A percentile compares a stretch with the other conserved stretches of the same genome.
These are phyloP conservation scores for Pheosia gnoma DNA, from an alignment of 2,888 invertebrate genomes.

Conservation along the genomic window DNA sequence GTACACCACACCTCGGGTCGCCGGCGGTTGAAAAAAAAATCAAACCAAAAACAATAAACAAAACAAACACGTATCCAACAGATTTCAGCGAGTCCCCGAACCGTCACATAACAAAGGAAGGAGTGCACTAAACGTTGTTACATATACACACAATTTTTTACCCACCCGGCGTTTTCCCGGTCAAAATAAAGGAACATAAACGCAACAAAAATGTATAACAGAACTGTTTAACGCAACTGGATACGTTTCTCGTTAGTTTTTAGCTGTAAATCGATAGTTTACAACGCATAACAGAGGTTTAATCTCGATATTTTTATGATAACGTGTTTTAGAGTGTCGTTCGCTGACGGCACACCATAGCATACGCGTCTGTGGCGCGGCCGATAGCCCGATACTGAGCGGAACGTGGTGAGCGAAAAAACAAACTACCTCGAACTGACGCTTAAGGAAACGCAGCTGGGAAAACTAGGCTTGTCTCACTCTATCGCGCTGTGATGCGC, in stretches of 20 bases:
- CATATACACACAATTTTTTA: constrained; percentile 50
- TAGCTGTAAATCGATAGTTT: constrained; percentile 24
- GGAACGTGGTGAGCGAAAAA: constrained; percentile 63
- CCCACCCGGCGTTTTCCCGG: constrained; percentile 74
- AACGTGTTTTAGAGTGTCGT: constrained; percentile 46
- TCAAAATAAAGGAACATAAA: constrained; percentile 58
- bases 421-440: constrained; percentile 53
- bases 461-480: constrained; percentile 60
- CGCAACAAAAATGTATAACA: constrained; percentile 47
- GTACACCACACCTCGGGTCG: constrained; percentile 50
- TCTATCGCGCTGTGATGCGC: constrained; percentile 42
- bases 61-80: constrained; percentile 42
- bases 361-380: constrained; percentile 64
- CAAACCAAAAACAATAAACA: constrained; percentile 50
- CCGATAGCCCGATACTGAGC: constrained; percentile 46
- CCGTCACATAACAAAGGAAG: constrained; percentile 57
- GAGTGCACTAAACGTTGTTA: constrained; percentile 53
- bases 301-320: constrained; percentile 44
- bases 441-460: constrained; percentile 56
- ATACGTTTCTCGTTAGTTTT: constrained; percentile 33
- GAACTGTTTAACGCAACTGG: constrained; percentile 36
- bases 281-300: constrained; percentile 44
- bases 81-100: constrained; percentile 44
- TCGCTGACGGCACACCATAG: constrained; percentile 50
- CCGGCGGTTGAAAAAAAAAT: constrained; percentile 46